Conservation (phyloP, 2,797 vertebrate species). For the Carcharodon carcharias region DNA sequence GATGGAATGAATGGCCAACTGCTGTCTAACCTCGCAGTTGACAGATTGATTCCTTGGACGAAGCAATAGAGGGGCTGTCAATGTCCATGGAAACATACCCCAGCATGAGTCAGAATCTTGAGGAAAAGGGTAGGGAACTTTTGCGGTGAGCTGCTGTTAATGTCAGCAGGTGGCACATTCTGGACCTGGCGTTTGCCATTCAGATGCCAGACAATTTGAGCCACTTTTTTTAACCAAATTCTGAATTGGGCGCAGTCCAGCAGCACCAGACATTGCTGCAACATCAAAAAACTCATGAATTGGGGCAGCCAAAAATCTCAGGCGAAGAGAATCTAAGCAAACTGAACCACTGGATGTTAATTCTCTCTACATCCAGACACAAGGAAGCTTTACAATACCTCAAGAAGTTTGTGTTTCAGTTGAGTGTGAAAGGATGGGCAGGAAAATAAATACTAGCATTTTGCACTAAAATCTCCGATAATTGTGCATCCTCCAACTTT, state of each 20-base stretch:
- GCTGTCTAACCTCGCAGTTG: background rate
- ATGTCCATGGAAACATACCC: background rate
- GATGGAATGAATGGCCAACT: background rate
- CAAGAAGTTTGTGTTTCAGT: background rate
- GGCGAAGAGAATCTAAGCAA: background rate
- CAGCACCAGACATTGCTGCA: background rate
- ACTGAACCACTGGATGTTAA: background rate
- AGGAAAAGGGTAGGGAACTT: background rate
- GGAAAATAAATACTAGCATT: background rate
- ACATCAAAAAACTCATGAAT: background rate
- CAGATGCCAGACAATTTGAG: background rate
- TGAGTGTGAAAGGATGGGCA: background rate
- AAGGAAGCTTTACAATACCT: background rate
- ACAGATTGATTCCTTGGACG: background rate
- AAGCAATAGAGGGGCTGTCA: background rate
- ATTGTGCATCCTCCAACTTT: background rate
- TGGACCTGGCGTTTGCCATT: background rate
- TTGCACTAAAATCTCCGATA: background rate
- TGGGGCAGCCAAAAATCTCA: background rate
- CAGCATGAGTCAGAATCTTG: background rate
- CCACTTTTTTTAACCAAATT: background rate
- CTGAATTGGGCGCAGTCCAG: background rate
- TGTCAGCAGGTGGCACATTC: background rate
- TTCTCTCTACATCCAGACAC: background rate
- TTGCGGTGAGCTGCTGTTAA: background rate